These are phyloP conservation scores for Garra rufa DNA, from an alignment of 2,113 vertebrate genomes.

Conservation along the genomic window DNA sequence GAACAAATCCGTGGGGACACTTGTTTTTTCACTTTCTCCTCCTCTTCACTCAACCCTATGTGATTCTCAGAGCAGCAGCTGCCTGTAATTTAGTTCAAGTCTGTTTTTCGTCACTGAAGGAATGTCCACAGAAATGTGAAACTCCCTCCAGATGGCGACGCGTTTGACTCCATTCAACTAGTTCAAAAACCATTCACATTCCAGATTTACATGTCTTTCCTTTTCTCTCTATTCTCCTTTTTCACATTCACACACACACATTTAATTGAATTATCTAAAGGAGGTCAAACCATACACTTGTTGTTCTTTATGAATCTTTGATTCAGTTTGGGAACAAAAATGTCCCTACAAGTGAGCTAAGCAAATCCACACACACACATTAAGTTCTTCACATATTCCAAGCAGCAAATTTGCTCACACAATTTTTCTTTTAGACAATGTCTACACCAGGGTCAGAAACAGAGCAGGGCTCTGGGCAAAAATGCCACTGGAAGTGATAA, in stretches of 20 bases:
- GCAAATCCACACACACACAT: slow-evolving; percentile 33
- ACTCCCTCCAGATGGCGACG: slow-evolving; percentile 71
- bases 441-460: not conserved
- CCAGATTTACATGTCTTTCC: slow-evolving; percentile 25
- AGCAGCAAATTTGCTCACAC: not conserved
- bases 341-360: not conserved
- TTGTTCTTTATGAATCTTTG: not conserved
- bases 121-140: slow-evolving; percentile 74
- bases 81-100: slow-evolving; percentile 58
- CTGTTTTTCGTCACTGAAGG: slow-evolving; percentile 62
- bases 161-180: slow-evolving; percentile 58
- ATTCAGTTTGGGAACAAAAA: not conserved
- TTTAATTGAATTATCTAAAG: not conserved
- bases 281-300: not conserved
- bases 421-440: not conserved
- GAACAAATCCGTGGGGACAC: slow-evolving; percentile 39
- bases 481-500: not conserved
- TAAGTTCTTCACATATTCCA: slow-evolving; percentile 10
- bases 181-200: slow-evolving; percentile 33
- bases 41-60: slow-evolving; percentile 14
- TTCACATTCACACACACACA: not conserved
- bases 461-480: not conserved
- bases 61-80: slow-evolving; percentile 43
- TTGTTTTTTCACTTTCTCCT: slow-evolving; percentile 23
- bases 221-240: not conserved